These are phyloP conservation scores for Sprattus sprattus DNA, from an alignment of 2,113 vertebrate genomes.

Conservation along the genomic window DNA sequence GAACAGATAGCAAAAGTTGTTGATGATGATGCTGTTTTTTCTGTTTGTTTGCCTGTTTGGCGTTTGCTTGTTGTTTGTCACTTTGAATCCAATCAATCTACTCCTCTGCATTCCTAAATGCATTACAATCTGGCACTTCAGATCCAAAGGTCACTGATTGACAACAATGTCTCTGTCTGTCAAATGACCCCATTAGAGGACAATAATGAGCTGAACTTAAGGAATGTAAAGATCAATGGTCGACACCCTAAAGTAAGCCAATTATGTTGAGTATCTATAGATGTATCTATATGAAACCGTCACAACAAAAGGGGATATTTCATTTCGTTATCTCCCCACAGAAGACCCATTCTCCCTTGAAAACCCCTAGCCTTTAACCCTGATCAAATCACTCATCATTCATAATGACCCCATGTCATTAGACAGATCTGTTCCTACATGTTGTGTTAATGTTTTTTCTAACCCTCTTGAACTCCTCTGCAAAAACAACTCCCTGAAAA, in stretches of 20 bases:
- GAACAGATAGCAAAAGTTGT: background rate
- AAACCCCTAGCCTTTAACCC: background rate
- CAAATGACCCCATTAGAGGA: background rate
- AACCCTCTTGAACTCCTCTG: background rate
- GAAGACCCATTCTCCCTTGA: background rate
- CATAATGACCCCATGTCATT: background rate
- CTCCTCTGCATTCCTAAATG: background rate
- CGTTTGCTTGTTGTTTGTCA: background rate
- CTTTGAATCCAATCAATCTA: background rate
- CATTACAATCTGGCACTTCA: background rate
- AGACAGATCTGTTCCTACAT: background rate
- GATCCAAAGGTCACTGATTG: background rate
- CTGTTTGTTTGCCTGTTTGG: background rate
- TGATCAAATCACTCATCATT: background rate
- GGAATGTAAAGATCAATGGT: background rate
- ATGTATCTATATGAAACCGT: background rate
- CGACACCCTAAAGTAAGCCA: background rate
- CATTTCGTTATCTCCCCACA: background rate
- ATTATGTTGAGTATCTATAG: background rate
- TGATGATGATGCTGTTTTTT: background rate
- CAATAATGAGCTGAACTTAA: background rate
- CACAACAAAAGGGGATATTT: background rate
- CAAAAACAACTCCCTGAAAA: conserved; percentile 6
- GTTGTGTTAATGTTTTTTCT: background rate
- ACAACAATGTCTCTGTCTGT: background rate